These are phyloP conservation scores for Himantopus leucocephalus DNA, from an alignment of 2,113 vertebrate species.

Conservation along the genomic window DNA sequence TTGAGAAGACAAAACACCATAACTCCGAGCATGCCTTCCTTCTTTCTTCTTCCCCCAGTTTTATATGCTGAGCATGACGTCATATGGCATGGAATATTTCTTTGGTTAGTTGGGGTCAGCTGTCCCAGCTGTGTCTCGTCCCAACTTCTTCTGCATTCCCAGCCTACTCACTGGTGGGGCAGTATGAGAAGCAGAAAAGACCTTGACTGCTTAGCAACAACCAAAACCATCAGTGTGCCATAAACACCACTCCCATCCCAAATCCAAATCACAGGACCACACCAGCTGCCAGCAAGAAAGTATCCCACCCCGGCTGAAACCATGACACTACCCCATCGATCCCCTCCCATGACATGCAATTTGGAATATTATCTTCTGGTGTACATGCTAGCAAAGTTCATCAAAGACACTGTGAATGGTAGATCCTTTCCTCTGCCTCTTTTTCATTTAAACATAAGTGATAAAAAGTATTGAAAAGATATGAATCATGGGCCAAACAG, in stretches of 20 bases:
- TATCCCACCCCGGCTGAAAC: not conserved
- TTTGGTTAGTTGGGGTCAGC: not conserved
- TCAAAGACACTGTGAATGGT: not conserved
- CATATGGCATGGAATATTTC: too few relatives aligned
- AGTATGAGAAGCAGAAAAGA: not conserved
- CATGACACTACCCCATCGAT: not conserved
- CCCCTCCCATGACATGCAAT: not conserved
- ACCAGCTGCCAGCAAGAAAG: not conserved
- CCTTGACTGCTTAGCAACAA: not conserved
- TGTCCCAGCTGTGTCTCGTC: too few relatives aligned
- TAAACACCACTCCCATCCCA: not conserved
- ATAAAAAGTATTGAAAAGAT: not conserved
- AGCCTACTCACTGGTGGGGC: not conserved
- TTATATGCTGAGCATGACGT: too few relatives aligned
- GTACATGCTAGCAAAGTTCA: not conserved
- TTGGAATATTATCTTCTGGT: not conserved
- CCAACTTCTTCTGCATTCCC: not conserved
- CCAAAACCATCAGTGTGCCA: not conserved
- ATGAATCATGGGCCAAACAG: not conserved
- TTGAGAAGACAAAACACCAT: too few relatives aligned
- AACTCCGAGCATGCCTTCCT: too few relatives aligned
- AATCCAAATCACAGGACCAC: not conserved
- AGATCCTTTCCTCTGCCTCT: not conserved
- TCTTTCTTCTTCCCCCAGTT: too few relatives aligned
- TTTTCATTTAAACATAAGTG: not conserved